Percentiles rank a stretch among this genome's conserved stretches.
These are phyloP conservation scores for Arizona elegans DNA, from an alignment of 2,113 vertebrate genomes.

Conservation along the genomic window DNA sequence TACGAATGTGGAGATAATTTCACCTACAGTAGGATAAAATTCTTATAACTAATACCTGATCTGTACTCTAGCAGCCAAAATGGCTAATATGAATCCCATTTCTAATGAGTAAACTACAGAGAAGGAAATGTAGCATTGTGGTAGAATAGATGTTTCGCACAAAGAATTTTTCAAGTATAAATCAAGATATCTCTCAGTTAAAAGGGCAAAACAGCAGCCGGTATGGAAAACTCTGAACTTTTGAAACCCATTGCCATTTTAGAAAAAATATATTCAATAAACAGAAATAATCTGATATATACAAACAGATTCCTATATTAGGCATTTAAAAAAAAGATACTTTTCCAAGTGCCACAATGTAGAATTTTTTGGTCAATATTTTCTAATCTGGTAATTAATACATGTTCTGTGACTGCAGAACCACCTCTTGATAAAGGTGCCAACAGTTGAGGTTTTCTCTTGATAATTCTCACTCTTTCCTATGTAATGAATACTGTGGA, in stretches of 20 bases:
- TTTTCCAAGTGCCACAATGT: not conserved
- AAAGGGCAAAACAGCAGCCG: not conserved
- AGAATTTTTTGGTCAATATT: not conserved
- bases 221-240: not conserved
- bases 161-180: not conserved
- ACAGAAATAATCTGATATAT: not conserved
- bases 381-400: not conserved
- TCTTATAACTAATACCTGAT: not conserved
- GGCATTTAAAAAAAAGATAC: not conserved
- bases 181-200: not conserved
- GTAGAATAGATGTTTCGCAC: not conserved
- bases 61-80: not conserved
- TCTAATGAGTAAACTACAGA: not conserved
- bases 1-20: not conserved
- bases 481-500: not conserved
- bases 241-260: not conserved
- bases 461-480: not conserved
- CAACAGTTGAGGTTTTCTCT: not conserved
- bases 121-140: not conserved
- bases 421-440: not conserved
- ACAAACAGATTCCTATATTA: not conserved
- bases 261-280: not conserved
- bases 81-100: not conserved
- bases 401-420: not conserved
- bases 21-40: not conserved